phyloP scores from a whole-genome alignment of 2,888 invertebrate genomes.

The Perizoma affinitatum region DNA sequence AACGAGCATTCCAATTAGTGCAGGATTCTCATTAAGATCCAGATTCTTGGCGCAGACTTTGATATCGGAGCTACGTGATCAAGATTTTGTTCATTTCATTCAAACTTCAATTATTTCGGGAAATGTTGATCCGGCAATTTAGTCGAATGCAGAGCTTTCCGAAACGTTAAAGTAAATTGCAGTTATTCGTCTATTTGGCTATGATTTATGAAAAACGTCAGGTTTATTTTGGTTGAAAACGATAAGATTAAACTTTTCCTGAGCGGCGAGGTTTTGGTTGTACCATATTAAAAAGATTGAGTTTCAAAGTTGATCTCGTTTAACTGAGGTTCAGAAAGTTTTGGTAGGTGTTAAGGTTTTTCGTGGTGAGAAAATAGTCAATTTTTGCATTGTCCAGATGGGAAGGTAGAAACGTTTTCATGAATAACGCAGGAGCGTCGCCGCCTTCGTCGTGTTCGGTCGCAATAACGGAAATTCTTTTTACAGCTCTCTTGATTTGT shows the following conservation, averaged over 20 bases:
- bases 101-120: constrained; percentile 42
- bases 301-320: constrained; percentile 47
- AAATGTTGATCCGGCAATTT: constrained; percentile 23
- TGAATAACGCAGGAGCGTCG: constrained; percentile 68
- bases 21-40: constrained; percentile 75
- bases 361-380: constrained; percentile 61
- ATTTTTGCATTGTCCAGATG: constrained; percentile 64
- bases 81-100: constrained; percentile 66
- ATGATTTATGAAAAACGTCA: constrained; percentile 31
- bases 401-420: constrained; percentile 61
- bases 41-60: constrained; percentile 72
- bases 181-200: constrained; percentile 19
- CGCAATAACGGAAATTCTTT: constrained; percentile 60
- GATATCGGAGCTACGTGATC: constrained; percentile 76
- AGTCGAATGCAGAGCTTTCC: constrained; percentile 19
- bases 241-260: constrained; percentile 34
- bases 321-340: constrained; percentile 51
- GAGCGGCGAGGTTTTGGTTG: constrained; percentile 25
- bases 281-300: constrained; percentile 40
- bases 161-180: constrained; percentile 22
- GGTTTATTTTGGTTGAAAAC: constrained; percentile 27
- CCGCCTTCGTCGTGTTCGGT: constrained; percentile 67
- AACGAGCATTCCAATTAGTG: constrained; percentile 80
- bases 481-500: constrained; percentile 59
- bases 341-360: constrained; percentile 58